phyloP scores from a whole-genome alignment of 2,797 vertebrate genomes.

The Phaenicophaeus curvirostris region DNA sequence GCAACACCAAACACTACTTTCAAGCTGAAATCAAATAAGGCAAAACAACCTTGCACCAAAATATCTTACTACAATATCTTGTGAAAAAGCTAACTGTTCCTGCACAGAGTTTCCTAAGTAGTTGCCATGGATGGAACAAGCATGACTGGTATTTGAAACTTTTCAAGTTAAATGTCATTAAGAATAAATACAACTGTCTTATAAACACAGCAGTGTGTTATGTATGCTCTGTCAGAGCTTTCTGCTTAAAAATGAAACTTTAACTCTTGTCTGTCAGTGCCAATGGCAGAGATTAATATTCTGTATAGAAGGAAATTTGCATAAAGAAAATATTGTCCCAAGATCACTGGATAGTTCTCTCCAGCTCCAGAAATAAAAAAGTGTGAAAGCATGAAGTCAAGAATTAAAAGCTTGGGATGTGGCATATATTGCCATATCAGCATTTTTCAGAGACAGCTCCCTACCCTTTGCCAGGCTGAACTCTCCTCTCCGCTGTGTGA shows the following conservation, averaged over 20 bases:
- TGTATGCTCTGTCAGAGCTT: not conserved
- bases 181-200: not conserved
- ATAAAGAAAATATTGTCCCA: constrained; percentile 43
- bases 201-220: not conserved
- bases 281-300: not conserved
- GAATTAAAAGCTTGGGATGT: not conserved
- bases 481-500: not conserved
- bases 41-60: not conserved
- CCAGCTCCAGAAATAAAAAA: not conserved
- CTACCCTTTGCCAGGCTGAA: not conserved
- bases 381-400: not conserved
- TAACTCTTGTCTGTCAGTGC: not conserved
- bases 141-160: not conserved
- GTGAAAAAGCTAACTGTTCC: not conserved
- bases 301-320: not conserved
- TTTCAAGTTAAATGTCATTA: not conserved
- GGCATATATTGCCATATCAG: not conserved
- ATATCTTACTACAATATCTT: not conserved
- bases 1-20: not conserved
- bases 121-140: not conserved
- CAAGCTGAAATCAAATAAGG: not conserved
- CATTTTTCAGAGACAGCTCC: not conserved
- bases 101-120: not conserved
- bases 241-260: constrained; percentile 29
- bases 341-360: not conserved